Base-by-base conservation (phyloP, 2,888 invertebrate genomes). In the Apamea anceps region DNA sequence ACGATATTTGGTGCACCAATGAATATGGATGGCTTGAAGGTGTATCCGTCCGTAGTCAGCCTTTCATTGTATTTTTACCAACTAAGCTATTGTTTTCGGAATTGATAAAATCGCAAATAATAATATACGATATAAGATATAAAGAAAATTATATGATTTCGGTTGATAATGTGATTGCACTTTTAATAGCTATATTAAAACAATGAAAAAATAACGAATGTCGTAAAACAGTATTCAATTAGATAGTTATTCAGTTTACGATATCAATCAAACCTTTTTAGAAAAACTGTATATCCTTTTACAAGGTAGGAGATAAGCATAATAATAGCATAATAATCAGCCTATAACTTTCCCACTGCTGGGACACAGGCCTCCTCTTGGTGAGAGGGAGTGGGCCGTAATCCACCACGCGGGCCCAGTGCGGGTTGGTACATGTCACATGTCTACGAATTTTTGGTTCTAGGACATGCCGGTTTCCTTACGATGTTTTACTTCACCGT, bases 121-220 rank as follows among this genome's bases (percentile, higher is more conserved):
- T 37, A 42, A 8, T 7, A 18, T 28, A 0, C 15, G 28, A 32
- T 18, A 42, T 6, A n/a, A 45, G 15, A 77, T 45, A 42, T 25
- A 6, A 37, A 15, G 0, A 13, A n/a, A 57, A 21, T 57, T 37
- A 57, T 68, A 62, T 28, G 2, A 51, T 21, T 51, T 51, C 28
- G 51, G 62, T 4, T 25, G 62, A 70, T 77, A 32, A 32, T 32
- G 42, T n/a, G 32, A 76, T 70, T 68, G 25, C 62, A 78, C 42
- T 66, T 48, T 32, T 73, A 73, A n/a, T 66, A 12, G n/a, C 28
- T 18, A 4, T 42, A 32, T 18, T 73, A 66, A 68, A 78, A 60
- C 48, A 75, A 28, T 48, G 0, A 28, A 28, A 8, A 62, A 25
- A 15, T 5, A 54, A 12, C 25, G 15, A 15, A n/a, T 6, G 54